Conservation (phyloP, 2,113 vertebrate genomes). For the Phoxinus phoxinus region DNA sequence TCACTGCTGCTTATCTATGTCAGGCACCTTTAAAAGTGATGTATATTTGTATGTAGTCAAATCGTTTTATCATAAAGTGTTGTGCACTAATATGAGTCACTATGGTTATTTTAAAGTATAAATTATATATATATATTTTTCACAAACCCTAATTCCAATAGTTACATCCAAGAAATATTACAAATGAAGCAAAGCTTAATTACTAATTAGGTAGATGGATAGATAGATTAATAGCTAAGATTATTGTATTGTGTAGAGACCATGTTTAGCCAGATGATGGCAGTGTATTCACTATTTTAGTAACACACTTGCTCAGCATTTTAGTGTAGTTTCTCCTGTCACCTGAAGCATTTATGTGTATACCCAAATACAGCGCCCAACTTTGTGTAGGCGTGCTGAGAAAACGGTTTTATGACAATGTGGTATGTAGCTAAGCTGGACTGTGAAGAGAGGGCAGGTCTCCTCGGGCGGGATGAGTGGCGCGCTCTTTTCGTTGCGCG, state of each 20-base stretch:
- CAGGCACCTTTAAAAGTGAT: slow-evolving; percentile 40
- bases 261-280: slow-evolving; percentile 16
- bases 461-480: slow-evolving; percentile 50
- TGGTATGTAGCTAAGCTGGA: not conserved
- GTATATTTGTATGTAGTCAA: slow-evolving; percentile 59
- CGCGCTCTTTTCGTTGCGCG: slow-evolving; percentile 32
- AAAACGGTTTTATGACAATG: not conserved
- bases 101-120: not conserved
- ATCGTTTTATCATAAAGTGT: slow-evolving; percentile 57
- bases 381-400: not conserved
- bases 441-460: not conserved
- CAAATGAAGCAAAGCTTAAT: not conserved
- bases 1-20: slow-evolving; percentile 47
- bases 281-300: slow-evolving; percentile 4
- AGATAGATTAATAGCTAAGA: not conserved
- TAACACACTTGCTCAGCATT: not conserved
- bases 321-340: not conserved
- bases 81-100: slow-evolving; percentile 21
- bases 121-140: not conserved
- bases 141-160: not conserved
- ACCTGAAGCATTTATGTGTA: not conserved
- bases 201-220: not conserved
- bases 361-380: not conserved
- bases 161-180: not conserved
- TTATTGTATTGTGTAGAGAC: not conserved